Percentiles rank a stretch among this genome's conserved stretches.
phyloP scores from a whole-genome alignment of 2,888 invertebrate genomes.

The Drosophila gaucha region DNA sequence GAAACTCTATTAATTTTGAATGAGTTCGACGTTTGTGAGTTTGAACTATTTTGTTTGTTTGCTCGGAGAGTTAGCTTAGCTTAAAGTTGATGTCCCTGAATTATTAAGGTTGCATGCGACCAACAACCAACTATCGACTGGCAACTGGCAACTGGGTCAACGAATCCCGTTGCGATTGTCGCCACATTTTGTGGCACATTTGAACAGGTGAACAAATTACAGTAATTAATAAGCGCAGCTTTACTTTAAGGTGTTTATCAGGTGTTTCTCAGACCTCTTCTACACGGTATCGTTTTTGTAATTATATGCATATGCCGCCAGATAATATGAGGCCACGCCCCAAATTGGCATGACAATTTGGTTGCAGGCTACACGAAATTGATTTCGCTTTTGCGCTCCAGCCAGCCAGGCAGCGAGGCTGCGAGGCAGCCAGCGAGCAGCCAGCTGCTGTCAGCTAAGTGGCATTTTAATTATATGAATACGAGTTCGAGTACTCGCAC shows the following conservation, averaged over 20 bases:
- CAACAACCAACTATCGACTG: conserved; percentile 4
- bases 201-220: conserved; percentile 51
- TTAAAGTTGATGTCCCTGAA: conserved; percentile 65
- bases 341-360: conserved; percentile 58
- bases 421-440: conserved; percentile 1
- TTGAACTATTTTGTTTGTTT: conserved; percentile 28
- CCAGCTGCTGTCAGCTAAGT: conserved; percentile 43
- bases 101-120: conserved; percentile 67
- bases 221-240: conserved; percentile 58
- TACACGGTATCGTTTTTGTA: conserved; percentile 24
- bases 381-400: conserved; percentile 46
- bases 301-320: conserved; percentile 44
- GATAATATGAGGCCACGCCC: conserved; percentile 47
- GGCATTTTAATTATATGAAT: conserved; percentile 66
- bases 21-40: conserved; percentile 42
- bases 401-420: not conserved
- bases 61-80: conserved; percentile 36
- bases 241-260: conserved; percentile 65
- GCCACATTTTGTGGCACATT: conserved; percentile 57
- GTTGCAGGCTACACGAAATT: conserved; percentile 66
- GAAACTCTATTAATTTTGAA: conserved; percentile 38
- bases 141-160: conserved; percentile 59
- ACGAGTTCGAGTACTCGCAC: conserved; percentile 18
- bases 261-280: conserved; percentile 12
- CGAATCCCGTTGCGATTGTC: conserved; percentile 60